phyloP scores from a whole-genome alignment of 2,113 vertebrate species.

The Terrapene triunguis region DNA sequence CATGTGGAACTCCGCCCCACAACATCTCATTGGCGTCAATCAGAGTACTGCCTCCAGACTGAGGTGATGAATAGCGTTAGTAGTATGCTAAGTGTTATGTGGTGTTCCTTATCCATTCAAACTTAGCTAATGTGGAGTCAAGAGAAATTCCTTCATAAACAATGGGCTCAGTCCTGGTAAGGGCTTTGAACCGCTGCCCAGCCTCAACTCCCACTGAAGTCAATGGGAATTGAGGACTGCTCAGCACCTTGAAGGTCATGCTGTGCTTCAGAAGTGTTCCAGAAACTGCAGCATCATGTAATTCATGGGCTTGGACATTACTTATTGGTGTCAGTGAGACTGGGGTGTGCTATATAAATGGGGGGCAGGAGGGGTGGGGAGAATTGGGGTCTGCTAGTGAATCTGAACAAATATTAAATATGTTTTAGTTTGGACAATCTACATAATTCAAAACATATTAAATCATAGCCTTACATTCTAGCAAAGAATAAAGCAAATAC shows the following conservation, averaged over 20 bases:
- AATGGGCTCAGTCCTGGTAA: not conserved
- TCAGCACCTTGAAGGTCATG: not conserved
- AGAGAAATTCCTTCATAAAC: not conserved
- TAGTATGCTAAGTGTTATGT: not conserved
- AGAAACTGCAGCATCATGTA: constrained; percentile 53
- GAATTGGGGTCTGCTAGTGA: not conserved
- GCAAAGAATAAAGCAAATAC: constrained; percentile 41
- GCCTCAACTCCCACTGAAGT: not conserved
- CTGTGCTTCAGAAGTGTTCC: constrained; percentile 53
- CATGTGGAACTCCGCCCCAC: not conserved
- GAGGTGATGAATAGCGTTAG: not conserved
- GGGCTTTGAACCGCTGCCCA: not conserved
- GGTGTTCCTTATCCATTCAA: not conserved
- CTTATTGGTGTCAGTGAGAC: constrained; percentile 64
- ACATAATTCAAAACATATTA: constrained; percentile 42
- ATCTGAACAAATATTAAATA: constrained; percentile 68
- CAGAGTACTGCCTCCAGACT: not conserved
- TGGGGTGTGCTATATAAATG: constrained; percentile 63
- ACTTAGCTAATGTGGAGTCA: not conserved
- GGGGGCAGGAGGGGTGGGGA: not conserved
- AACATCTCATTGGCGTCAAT: not conserved
- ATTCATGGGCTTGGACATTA: constrained; percentile 61
- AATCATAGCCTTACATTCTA: constrained; percentile 61
- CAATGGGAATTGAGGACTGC: not conserved
- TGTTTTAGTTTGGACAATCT: constrained; percentile 67